phyloP scores from a whole-genome alignment of 2,888 invertebrate species.

The Anarsia innoxiella region DNA sequence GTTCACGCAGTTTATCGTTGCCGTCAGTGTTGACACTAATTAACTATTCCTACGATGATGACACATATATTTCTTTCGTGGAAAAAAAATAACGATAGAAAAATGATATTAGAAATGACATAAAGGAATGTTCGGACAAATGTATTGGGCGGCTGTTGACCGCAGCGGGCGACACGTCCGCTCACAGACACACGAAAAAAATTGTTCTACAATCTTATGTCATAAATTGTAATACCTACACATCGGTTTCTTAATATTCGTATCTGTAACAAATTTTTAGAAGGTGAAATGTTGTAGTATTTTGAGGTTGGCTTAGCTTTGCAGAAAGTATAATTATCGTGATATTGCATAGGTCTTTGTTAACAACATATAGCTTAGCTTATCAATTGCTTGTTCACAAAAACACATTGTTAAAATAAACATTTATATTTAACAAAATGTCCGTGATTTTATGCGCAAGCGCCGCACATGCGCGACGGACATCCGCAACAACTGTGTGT shows the following conservation, averaged over 20 bases:
- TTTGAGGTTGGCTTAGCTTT: too few relatives aligned
- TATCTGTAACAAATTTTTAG: too few relatives aligned
- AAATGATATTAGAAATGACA: conserved; percentile 19
- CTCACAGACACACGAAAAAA: conserved; percentile 21
- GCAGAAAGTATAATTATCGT: too few relatives aligned
- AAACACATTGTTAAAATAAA: conserved; percentile 8
- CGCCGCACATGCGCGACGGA: conserved; percentile 19
- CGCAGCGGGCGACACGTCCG: conserved; percentile 12
- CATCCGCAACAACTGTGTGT: conserved; percentile 24
- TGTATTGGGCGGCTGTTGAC: conserved; percentile 23
- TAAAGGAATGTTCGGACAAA: conserved; percentile 22
- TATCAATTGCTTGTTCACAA: background rate
- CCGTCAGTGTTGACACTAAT: conserved; percentile 7
- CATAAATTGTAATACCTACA: too few relatives aligned
- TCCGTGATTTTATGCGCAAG: conserved; percentile 9
- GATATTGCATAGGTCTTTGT: too few relatives aligned
- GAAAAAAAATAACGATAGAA: conserved; percentile 4
- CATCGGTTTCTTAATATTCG: too few relatives aligned
- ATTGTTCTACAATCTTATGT: conserved; percentile 21
- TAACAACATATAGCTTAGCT: too few relatives aligned
- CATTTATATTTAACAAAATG: conserved; percentile 7
- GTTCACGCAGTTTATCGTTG: background rate
- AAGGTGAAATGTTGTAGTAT: too few relatives aligned
- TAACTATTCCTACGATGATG: conserved; percentile 8
- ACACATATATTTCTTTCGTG: conserved; percentile 7